Conservation (phyloP, 2,113 vertebrate genomes). For the Geococcyx californianus region DNA sequence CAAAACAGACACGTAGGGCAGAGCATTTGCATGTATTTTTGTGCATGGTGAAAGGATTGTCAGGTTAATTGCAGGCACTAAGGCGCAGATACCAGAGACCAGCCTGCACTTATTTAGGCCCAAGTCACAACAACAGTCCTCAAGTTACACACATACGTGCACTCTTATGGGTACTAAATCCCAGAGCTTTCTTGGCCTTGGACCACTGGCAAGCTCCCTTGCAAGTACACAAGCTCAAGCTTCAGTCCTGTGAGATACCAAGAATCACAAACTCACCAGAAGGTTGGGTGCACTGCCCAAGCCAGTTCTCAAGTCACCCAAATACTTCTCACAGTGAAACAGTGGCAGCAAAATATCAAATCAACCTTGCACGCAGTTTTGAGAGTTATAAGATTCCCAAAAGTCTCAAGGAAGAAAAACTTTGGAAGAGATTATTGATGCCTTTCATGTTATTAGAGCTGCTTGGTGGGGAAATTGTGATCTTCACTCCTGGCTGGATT, state of each 20-base stretch:
- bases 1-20: background rate
- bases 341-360: background rate
- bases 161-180: background rate
- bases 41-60: background rate
- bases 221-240: background rate
- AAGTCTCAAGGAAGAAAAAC: background rate
- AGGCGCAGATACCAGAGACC: background rate
- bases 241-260: background rate
- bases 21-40: background rate
- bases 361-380: background rate
- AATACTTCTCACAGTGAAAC: background rate
- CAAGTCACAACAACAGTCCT: background rate
- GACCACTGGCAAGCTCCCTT: background rate
- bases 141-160: background rate
- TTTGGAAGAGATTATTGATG: background rate
- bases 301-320: background rate
- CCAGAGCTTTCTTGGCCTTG: background rate
- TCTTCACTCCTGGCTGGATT: background rate
- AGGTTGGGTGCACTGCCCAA: rapidly evolving
- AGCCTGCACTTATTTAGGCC: background rate
- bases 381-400: background rate
- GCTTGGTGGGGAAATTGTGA: background rate
- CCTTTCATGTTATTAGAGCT: background rate
- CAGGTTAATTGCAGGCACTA: background rate
- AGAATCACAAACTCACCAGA: background rate